Conservation (phyloP, 2,888 invertebrate species). For the Apantesis nais region DNA sequence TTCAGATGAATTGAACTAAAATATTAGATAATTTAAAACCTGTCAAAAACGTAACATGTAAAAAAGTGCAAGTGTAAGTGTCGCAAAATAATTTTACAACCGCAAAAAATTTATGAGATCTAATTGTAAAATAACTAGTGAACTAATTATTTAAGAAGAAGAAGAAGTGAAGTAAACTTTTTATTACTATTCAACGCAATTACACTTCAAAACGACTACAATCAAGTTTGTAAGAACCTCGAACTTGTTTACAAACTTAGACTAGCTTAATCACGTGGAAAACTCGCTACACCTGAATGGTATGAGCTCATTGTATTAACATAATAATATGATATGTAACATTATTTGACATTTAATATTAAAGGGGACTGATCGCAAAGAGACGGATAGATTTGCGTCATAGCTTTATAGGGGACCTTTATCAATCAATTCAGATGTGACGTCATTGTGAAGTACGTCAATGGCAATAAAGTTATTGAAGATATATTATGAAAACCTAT, state of each 20-base stretch:
- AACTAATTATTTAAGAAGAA: too few species aligned
- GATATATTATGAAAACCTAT: neutral
- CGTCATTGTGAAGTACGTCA: conserved; percentile 29
- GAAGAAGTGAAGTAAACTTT: too few species aligned
- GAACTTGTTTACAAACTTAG: conserved; percentile 8
- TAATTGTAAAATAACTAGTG: too few species aligned
- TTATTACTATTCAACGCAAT: neutral
- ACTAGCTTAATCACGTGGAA: neutral
- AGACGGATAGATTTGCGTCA: conserved; percentile 30
- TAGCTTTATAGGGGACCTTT: conserved; percentile 23
- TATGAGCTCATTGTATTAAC: neutral
- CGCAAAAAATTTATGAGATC: too few species aligned
- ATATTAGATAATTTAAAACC: too few species aligned
- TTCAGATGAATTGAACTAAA: too few species aligned
- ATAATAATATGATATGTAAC: neutral
- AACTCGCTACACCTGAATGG: neutral
- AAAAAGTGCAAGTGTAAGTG: too few species aligned
- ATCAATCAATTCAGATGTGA: conserved; percentile 21
- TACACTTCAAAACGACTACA: neutral
- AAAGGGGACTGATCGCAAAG: conserved; percentile 22
- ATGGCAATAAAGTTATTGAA: conserved; percentile 16
- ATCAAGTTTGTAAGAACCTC: neutral
- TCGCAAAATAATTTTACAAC: too few species aligned
- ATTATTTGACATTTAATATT: conserved; percentile 27
- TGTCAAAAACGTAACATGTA: too few species aligned